phyloP scores from a whole-genome alignment of 2,797 vertebrate genomes.

The Gymnodraco acuticeps region DNA sequence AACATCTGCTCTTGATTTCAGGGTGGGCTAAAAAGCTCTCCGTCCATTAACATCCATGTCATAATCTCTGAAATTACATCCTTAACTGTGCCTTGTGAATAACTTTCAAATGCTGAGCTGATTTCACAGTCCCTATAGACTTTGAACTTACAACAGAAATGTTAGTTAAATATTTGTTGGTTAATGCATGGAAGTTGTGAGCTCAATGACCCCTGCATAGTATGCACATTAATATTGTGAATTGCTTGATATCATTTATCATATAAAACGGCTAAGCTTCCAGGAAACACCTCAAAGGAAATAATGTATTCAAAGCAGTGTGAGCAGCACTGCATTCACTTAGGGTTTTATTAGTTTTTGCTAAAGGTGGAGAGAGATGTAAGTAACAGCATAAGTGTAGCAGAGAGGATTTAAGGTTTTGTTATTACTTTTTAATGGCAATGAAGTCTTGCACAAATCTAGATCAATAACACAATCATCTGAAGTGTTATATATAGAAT shows the following conservation, averaged over 20 bases:
- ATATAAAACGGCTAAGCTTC: conserved; percentile 22
- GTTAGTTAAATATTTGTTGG: conserved; percentile 41
- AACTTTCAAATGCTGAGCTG: conserved; percentile 39
- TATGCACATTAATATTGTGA: conserved; percentile 34
- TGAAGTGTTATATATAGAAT: conserved; percentile 16
- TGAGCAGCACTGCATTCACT: conserved; percentile 39
- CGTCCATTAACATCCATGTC: conserved; percentile 77
- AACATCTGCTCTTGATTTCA: conserved; percentile 84
- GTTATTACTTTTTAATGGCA: conserved; percentile 21
- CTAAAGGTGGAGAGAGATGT: conserved; percentile 20
- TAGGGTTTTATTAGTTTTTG: conserved; percentile 55
- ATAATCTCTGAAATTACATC: conserved; percentile 75
- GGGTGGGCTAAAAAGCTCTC: conserved; percentile 72
- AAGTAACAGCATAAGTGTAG: conserved; percentile 7
- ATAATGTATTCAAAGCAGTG: conserved; percentile 54
- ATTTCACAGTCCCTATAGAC: conserved; percentile 45
- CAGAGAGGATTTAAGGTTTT: conserved; percentile 3
- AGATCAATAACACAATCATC: conserved; percentile 27
- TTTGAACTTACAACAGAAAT: conserved; percentile 33
- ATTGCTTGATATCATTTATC: conserved; percentile 26
- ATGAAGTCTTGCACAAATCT: conserved; percentile 27
- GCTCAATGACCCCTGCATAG: background rate
- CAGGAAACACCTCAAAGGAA: conserved; percentile 47
- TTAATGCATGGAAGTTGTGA: conserved; percentile 7
- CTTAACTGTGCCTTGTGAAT: conserved; percentile 59